Evolutionary conservation across 2,797 vertebrate genomes (phyloP).

Genomic region (Leuciscus waleckii): DNA sequence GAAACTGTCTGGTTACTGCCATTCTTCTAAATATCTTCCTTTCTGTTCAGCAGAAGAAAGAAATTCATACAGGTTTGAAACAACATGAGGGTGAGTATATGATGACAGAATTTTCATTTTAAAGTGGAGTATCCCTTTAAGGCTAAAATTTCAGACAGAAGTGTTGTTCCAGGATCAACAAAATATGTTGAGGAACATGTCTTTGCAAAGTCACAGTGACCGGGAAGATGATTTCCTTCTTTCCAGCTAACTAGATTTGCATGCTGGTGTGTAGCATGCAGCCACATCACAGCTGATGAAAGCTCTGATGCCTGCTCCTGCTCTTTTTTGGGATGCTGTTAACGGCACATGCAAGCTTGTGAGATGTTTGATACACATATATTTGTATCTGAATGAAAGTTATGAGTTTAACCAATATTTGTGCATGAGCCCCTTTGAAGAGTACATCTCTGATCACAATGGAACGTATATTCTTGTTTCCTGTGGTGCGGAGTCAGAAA

Average conservation of each 20-base stretch:
- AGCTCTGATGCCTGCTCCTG: constrained; percentile 40
- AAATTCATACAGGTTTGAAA: no score
- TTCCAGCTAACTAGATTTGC: constrained; percentile 42
- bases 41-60: no score
- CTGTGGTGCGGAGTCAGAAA: constrained; percentile 18
- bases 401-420: constrained; percentile 14
- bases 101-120: no score
- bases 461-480: constrained; percentile 24
- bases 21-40: no score
- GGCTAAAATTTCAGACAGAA: no score
- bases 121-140: no score
- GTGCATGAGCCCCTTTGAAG: constrained; percentile 32
- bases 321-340: background rate
- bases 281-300: constrained; percentile 43
- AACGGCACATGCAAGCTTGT: constrained; percentile 30
- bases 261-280: constrained; percentile 14
- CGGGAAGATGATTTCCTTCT: constrained; percentile 7
- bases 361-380: constrained; percentile 41
- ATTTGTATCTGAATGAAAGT: constrained; percentile 42
- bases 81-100: no score
- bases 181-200: no score
- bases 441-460: constrained; percentile 21
- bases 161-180: no score
- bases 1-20: no score
- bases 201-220: no score